Conservation (phyloP, 2,797 vertebrate genomes). For the Bucorvus abyssinicus region DNA sequence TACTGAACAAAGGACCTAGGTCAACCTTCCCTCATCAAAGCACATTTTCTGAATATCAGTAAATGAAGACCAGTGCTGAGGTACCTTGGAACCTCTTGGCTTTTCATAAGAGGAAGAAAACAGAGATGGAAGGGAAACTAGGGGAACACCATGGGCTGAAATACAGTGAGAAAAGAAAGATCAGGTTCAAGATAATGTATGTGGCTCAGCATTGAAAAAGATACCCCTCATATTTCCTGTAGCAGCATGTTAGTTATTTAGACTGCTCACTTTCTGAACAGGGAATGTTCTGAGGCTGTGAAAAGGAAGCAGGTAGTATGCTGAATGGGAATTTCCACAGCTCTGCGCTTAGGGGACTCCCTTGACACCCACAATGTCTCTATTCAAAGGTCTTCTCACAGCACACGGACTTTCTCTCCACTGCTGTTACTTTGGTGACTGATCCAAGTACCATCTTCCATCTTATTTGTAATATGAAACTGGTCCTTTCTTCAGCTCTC, state of each 20-base stretch:
- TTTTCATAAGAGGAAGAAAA: background rate
- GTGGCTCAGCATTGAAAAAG: background rate
- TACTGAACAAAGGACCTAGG: background rate
- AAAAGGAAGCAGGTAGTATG: background rate
- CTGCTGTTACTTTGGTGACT: background rate
- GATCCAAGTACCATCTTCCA: background rate
- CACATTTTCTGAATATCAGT: background rate
- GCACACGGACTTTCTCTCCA: background rate
- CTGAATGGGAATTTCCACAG: background rate
- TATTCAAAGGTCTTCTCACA: background rate
- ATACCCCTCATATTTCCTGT: background rate
- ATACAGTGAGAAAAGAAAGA: background rate
- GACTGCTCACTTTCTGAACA: background rate
- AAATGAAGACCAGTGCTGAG: background rate
- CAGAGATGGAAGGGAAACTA: background rate
- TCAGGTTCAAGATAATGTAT: background rate
- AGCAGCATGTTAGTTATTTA: background rate
- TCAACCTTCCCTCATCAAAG: background rate
- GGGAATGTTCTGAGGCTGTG: background rate
- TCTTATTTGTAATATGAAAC: background rate
- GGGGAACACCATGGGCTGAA: background rate
- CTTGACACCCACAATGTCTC: background rate
- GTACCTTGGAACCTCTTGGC: background rate
- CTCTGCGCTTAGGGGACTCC: background rate
- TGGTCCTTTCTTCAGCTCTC: background rate